Percentiles rank a stretch among this genome's conserved stretches.
phyloP scores from a whole-genome alignment of 1,140 invertebrate species.

The Palaemon carinicauda region DNA sequence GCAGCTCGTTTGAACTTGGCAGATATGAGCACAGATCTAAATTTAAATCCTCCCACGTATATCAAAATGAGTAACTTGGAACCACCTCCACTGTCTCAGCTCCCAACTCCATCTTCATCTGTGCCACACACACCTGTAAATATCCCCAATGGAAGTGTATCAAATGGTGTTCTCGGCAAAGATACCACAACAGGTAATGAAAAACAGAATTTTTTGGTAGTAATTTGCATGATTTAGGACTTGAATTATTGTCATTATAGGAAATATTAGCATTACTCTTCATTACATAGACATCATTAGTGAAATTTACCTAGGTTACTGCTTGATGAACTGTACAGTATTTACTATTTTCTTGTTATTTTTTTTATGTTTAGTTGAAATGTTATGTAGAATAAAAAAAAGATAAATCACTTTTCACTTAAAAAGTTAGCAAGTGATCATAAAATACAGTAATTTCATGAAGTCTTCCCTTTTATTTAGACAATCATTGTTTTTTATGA shows the following conservation, averaged over 20 bases:
- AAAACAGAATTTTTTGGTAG: no score
- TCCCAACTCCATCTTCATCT: not conserved
- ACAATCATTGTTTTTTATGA: no score
- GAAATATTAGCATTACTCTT: no score
- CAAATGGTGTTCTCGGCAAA: conserved; percentile 23
- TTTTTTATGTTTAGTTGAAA: no score
- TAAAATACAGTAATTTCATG: not conserved
- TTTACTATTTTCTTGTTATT: not conserved
- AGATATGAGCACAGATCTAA: conserved; percentile 64
- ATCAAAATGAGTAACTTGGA: conserved; percentile 63
- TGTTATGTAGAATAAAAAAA: no score
- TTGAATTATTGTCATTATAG: no score
- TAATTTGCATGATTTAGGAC: no score
- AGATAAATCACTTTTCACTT: no score
- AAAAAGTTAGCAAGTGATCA: not conserved
- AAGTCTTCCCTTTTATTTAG: no score
- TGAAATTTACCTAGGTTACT: no score
- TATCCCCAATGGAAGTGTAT: not conserved
- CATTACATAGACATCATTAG: no score
- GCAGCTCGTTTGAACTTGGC: conserved; percentile 65
- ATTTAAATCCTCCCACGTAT: conserved; percentile 63
- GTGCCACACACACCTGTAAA: not conserved
- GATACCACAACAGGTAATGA: not conserved
- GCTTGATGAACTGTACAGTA: not conserved
- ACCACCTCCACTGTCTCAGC: conserved; percentile 43